Evolutionary conservation across 2,113 vertebrate species (phyloP).

Genomic region (Datnioides undecimradiatus): DNA sequence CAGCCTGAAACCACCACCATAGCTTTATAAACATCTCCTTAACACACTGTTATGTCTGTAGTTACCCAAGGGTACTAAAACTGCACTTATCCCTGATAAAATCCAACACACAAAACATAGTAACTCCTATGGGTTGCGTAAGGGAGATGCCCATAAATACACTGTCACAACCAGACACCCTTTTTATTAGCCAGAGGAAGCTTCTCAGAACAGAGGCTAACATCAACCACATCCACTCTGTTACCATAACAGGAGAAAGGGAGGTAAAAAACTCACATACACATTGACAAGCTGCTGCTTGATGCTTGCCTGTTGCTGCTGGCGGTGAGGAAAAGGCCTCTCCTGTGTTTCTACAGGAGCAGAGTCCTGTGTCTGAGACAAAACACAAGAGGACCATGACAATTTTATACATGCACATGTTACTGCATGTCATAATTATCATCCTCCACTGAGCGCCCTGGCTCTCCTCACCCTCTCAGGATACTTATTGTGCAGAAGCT

Average conservation of each 20-base stretch:
- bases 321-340: conserved; percentile 66
- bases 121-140: conserved; percentile 50
- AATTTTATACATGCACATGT: not conserved
- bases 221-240: conserved; percentile 55
- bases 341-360: conserved; percentile 67
- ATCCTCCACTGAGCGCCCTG: not conserved
- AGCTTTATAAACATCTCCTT: conserved; percentile 75
- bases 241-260: conserved; percentile 77
- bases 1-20: conserved; percentile 78
- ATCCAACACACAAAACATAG: conserved; percentile 49
- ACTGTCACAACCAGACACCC: conserved; percentile 61
- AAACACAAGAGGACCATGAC: not conserved
- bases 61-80: conserved; percentile 75
- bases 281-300: conserved; percentile 82
- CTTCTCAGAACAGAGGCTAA: conserved; percentile 65
- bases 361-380: conserved; percentile 64
- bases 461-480: conserved; percentile 71
- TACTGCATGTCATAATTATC: not conserved
- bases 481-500: conserved; percentile 62
- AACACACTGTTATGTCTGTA: conserved; percentile 65
- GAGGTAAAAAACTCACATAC: conserved; percentile 80
- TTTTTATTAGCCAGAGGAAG: conserved; percentile 69
- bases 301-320: conserved; percentile 76
- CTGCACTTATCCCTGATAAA: conserved; percentile 72
- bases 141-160: conserved; percentile 66